A percentile compares a stretch with the other conserved stretches of the same genome.
These are phyloP conservation scores for Scortum barcoo DNA, from an alignment of 2,113 vertebrate species.

Conservation along the genomic window DNA sequence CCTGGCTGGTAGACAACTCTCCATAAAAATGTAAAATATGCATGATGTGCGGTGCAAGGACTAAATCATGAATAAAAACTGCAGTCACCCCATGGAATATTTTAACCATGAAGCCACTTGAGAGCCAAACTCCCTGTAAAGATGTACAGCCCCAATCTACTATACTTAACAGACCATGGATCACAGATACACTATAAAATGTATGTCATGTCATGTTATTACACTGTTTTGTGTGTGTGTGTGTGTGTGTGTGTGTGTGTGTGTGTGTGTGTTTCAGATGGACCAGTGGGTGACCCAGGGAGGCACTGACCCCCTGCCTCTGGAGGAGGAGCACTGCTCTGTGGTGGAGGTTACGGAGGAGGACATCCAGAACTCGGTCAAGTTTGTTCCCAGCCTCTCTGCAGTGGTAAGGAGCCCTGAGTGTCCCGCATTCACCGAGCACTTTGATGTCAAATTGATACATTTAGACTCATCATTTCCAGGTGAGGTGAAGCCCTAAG, in stretches of 20 bases:
- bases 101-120: neutral
- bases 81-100: neutral
- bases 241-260: no score
- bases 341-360: slow-evolving; percentile 97
- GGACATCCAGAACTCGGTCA: slow-evolving; percentile 97
- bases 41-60: neutral
- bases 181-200: neutral
- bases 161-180: neutral
- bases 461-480: neutral
- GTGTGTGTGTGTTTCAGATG: slow-evolving; percentile 80
- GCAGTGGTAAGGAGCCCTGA: slow-evolving; percentile 88
- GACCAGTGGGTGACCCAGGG: slow-evolving; percentile 92
- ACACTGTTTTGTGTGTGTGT: slow-evolving; percentile 29
- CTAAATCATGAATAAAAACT: neutral
- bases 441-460: neutral
- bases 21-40: neutral
- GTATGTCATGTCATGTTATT: neutral
- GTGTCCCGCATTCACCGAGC: neutral
- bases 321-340: slow-evolving; percentile 96
- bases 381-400: slow-evolving; percentile 94
- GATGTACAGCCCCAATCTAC: neutral
- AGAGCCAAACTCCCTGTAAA: neutral
- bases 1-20: neutral
- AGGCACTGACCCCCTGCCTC: slow-evolving; percentile 88
- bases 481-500: neutral